Base-by-base conservation (phyloP, 2,888 invertebrate genomes). In the Ganaspis brasiliensis region DNA sequence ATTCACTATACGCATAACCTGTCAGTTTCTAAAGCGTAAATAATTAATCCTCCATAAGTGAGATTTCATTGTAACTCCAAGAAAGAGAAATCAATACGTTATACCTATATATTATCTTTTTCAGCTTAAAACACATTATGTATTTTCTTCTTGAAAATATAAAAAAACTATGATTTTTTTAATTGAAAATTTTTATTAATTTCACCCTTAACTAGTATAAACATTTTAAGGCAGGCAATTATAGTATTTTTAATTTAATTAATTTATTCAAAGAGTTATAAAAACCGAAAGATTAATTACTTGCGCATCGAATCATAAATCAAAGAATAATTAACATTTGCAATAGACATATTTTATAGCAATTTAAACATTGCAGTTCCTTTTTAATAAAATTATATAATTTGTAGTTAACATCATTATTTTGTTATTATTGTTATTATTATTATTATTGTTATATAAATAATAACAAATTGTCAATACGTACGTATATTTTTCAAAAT, bases 361-460 rank as follows among this genome's bases (percentile, higher is more conserved):
- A 35, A 19, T 31, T 35, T 24, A 9, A 61, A 26, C 35, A 61
- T 61, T 61, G 21, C 16, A 35, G 8, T 21, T 61, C 24, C 12
- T 31, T 35, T 61, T 61, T 61, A 61, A 35, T 61, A 26, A 61
- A 61, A 57, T 61, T 61, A 16, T 61, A 21, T 35, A 70, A 70
- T n/a, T 35, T 21, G 31, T 2, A 2, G 19, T 16, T 52, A 52
- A 52, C 19, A 52, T 52, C 16, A 52, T 52, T 52, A 19, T 9
- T 52, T 8, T 52, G 1, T 52, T 19, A 52, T 19, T 16, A 31
- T 4, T 31, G 6, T 31, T 31, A 31, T 31, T 31, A 31, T 6
- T 31, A 31, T 31, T 4, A 31, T 31, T 31, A 31, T 31, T 31
- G 6, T 6, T 31, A 31, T 31, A 4, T 4, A 4, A 6, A 31